Percentiles rank a stretch among this genome's conserved stretches.
phyloP scores from a whole-genome alignment of 1,140 invertebrate species.

The Metaphire vulgaris region DNA sequence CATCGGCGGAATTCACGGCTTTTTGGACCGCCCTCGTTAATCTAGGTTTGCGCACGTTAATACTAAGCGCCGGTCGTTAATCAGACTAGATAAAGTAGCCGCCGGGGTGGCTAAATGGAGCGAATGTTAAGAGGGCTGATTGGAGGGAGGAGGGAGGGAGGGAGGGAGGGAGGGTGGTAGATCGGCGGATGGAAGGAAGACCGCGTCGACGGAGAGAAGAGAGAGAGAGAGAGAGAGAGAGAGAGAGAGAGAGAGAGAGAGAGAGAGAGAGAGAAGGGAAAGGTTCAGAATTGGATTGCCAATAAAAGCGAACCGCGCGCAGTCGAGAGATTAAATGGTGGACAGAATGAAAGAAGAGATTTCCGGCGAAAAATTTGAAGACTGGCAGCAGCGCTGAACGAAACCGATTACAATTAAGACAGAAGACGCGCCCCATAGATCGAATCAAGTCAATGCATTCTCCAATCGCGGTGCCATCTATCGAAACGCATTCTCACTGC shows the following conservation, averaged over 20 bases:
- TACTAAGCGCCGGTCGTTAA: neutral
- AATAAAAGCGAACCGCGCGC: neutral
- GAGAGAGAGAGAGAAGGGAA: conserved; percentile 6
- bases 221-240: conserved; percentile 12
- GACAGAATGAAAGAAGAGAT: no score
- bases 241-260: conserved; percentile 12
- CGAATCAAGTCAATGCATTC: no score
- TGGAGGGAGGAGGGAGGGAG: neutral
- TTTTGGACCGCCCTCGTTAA: neutral
- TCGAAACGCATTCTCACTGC: no score
- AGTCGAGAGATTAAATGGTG: no score
- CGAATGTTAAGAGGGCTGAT: neutral
- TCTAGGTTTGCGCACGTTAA: neutral
- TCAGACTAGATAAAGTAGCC: neutral
- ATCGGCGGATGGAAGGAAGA: neutral
- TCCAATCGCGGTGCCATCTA: no score
- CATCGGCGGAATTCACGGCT: neutral
- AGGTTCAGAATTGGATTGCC: neutral
- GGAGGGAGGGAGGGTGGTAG: neutral
- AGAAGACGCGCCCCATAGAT: no score
- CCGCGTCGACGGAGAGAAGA: neutral
- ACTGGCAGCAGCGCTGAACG: no score
- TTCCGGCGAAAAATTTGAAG: no score
- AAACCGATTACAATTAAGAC: no score
- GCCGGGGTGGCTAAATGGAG: neutral